Evolutionary conservation across 2,888 invertebrate species (phyloP).

Genomic region (Notodonta ziczac): DNA sequence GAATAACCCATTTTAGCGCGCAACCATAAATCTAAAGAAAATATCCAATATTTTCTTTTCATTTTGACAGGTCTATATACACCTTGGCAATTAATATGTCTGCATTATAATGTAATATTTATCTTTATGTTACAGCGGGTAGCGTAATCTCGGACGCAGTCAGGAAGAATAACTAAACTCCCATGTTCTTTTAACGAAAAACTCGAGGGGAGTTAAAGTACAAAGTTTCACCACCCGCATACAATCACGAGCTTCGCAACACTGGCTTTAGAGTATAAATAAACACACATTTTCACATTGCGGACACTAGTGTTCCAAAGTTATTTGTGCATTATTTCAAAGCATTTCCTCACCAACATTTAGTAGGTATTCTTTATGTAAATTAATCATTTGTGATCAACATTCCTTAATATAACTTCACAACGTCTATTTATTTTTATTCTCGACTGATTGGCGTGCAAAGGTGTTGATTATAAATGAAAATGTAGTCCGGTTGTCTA

Average conservation of each 20-base stretch:
- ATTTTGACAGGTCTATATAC: neutral
- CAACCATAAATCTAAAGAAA: too few species aligned
- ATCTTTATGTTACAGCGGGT: slow-evolving; percentile 61
- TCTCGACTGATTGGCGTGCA: neutral
- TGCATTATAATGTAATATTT: slow-evolving; percentile 20
- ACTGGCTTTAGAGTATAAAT: slow-evolving; percentile 25
- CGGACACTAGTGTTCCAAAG: slow-evolving; percentile 5
- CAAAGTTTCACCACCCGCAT: slow-evolving; percentile 47
- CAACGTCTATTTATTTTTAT: slow-evolving; percentile 1
- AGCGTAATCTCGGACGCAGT: slow-evolving; percentile 68
- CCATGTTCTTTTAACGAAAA: slow-evolving; percentile 31
- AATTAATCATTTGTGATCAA: slow-evolving; percentile 36
- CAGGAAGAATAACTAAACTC: slow-evolving; percentile 65
- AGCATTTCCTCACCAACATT: slow-evolving; percentile 3
- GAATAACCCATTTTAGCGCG: too few species aligned
- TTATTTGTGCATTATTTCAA: neutral
- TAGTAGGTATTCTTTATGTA: slow-evolving; percentile 11
- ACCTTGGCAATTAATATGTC: slow-evolving; percentile 1
- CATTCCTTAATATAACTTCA: slow-evolving; percentile 21
- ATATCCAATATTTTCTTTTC: too few species aligned
- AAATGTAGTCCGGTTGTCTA: slow-evolving; percentile 10
- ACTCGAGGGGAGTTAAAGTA: slow-evolving; percentile 43
- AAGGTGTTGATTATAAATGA: slow-evolving; percentile 32
- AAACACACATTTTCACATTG: slow-evolving; percentile 11
- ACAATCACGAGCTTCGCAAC: slow-evolving; percentile 41